phyloP scores from a whole-genome alignment of 2,113 vertebrate species.

The Anhinga rufa region DNA sequence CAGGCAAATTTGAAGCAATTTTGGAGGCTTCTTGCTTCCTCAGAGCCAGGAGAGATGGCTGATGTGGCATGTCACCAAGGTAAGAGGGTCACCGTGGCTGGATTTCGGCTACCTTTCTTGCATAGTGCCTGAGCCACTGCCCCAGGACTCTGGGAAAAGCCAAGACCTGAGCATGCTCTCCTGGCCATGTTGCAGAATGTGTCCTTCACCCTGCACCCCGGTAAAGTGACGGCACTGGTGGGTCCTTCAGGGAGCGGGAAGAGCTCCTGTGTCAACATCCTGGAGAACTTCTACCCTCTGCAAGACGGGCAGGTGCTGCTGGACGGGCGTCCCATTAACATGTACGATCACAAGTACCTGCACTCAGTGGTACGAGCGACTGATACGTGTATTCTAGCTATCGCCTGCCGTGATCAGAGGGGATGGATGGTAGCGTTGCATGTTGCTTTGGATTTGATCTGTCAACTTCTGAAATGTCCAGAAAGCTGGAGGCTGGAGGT shows the following conservation, averaged over 20 bases:
- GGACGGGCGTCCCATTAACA: constrained; percentile 82
- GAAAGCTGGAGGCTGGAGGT: background rate
- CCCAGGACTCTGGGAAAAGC: background rate
- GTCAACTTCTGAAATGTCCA: background rate
- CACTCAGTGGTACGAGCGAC: constrained; percentile 84
- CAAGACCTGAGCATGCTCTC: background rate
- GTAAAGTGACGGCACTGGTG: constrained; percentile 90
- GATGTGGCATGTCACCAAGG: background rate
- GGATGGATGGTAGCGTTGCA: background rate
- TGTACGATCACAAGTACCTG: constrained; percentile 86
- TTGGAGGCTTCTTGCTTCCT: background rate
- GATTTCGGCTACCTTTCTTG: background rate
- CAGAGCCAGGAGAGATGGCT: background rate
- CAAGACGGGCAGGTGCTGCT: constrained; percentile 87
- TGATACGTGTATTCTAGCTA: background rate
- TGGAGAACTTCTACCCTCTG: constrained; percentile 93
- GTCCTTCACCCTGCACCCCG: constrained; percentile 87
- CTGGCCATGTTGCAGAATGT: constrained; percentile 73
- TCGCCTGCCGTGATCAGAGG: background rate
- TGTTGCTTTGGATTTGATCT: background rate
- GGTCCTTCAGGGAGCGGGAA: constrained; percentile 95
- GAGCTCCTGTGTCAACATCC: constrained; percentile 91
- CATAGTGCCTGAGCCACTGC: background rate
- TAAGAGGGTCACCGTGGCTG: background rate
- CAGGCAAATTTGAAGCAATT: background rate